Evolutionary conservation across 2,113 vertebrate species (phyloP).

Genomic region (Hepsetus odoe): DNA sequence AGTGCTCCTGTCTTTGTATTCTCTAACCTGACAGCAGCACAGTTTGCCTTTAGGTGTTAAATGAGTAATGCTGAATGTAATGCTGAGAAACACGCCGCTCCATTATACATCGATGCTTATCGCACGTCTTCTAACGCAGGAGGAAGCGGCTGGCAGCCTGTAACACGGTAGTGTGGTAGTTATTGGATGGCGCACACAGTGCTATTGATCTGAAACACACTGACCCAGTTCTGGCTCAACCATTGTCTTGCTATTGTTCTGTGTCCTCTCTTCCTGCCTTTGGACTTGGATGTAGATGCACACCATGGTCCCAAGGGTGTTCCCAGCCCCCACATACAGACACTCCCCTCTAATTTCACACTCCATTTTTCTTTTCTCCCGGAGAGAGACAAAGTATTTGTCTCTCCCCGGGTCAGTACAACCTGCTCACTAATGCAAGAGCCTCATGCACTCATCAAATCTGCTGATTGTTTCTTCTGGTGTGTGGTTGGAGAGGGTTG

Average conservation of each 20-base stretch:
- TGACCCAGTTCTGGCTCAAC: slow-evolving; percentile 29
- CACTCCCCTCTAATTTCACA: slow-evolving; percentile 49
- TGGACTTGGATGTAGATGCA: not conserved
- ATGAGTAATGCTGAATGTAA: not conserved
- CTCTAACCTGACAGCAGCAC: not conserved
- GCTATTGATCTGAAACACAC: slow-evolving; percentile 34
- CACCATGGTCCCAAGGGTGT: slow-evolving; percentile 3
- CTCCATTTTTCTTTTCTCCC: slow-evolving; percentile 43
- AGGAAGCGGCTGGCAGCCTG: not conserved
- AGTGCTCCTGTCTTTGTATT: slow-evolving; percentile 69
- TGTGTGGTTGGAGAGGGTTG: slow-evolving; percentile 5
- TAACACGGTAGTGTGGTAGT: not conserved
- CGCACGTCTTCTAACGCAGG: slow-evolving; percentile 2
- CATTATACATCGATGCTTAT: not conserved
- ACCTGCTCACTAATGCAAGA: slow-evolving; percentile 2
- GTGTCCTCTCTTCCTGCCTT: slow-evolving; percentile 3
- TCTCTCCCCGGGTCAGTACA: slow-evolving; percentile 38
- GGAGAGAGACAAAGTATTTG: slow-evolving; percentile 24
- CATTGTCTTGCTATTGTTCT: slow-evolving; percentile 7
- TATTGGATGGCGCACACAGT: not conserved
- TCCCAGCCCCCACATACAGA: slow-evolving; percentile 15
- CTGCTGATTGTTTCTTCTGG: slow-evolving; percentile 15
- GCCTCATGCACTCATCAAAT: slow-evolving; percentile 12
- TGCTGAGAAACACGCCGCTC: not conserved
- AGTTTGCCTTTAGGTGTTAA: not conserved